Conservation (phyloP, 92 coral and sea anemone genomes). For the Bergia puertoricense region DNA sequence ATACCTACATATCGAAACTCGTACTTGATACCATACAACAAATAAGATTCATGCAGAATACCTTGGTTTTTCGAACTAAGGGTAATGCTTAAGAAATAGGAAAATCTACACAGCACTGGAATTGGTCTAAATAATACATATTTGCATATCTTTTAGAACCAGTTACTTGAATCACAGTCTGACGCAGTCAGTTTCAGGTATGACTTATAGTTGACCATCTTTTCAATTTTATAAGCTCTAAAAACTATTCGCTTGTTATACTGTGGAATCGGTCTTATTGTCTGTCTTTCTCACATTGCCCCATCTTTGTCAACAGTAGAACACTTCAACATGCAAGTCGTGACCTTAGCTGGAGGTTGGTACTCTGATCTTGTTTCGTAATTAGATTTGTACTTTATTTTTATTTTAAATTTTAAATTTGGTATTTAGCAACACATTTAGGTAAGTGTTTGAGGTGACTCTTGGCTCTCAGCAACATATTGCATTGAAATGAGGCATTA, state of each 20-base stretch:
- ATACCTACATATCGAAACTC: neutral
- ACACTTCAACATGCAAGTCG: slow-evolving; percentile 94
- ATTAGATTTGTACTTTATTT: neutral
- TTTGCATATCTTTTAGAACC: slow-evolving; percentile 22
- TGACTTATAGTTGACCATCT: neutral
- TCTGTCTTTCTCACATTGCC: neutral
- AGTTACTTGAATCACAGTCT: slow-evolving; percentile 36
- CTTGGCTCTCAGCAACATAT: too few relatives aligned
- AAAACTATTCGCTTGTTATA: neutral
- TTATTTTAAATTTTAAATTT: neutral
- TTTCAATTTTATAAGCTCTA: neutral
- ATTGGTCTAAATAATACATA: neutral
- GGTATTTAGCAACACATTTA: neutral
- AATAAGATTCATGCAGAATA: too few relatives aligned
- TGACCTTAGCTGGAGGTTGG: slow-evolving; percentile 69
- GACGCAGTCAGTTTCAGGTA: slow-evolving; percentile 82
- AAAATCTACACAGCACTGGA: neutral
- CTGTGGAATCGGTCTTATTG: neutral
- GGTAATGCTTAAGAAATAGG: neutral
- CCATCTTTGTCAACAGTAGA: slow-evolving; percentile 61
- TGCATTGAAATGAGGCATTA: too few relatives aligned
- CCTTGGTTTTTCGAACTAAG: too few relatives aligned
- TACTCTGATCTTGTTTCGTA: neutral
- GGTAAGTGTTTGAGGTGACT: too few relatives aligned
- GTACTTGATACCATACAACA: too few relatives aligned